Percentiles rank a stretch among this genome's conserved stretches.
These are phyloP conservation scores for Paralichthys olivaceus DNA, from an alignment of 2,113 vertebrate genomes.

Conservation along the genomic window DNA sequence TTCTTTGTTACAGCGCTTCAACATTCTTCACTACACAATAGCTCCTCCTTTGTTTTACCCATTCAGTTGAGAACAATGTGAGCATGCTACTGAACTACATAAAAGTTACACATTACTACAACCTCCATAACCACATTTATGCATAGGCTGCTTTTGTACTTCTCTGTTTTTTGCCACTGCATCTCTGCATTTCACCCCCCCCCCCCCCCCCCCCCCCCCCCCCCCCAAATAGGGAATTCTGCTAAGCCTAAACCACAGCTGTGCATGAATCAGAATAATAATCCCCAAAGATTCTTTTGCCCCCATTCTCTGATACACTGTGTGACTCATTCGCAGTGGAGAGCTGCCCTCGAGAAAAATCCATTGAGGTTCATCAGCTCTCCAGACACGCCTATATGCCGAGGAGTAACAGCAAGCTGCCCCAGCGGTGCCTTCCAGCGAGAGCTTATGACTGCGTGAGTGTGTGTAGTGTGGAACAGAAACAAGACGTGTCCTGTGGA, in stretches of 20 bases:
- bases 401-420: constrained; percentile 52
- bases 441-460: constrained; percentile 34
- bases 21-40: constrained; percentile 33
- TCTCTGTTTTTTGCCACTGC: constrained; percentile 13
- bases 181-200: constrained; percentile 32
- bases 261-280: constrained; percentile 75
- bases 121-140: not conserved
- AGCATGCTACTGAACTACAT: constrained; percentile 10
- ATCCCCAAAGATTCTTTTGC: constrained; percentile 72
- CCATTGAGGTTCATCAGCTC: constrained; percentile 63
- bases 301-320: constrained; percentile 60
- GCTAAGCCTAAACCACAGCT: constrained; percentile 68
- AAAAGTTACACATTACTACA: constrained; percentile 15
- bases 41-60: constrained; percentile 33
- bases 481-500: constrained; percentile 64
- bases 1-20: constrained; percentile 40
- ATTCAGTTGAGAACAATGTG: constrained; percentile 24
- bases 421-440: constrained; percentile 47
- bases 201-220: constrained; percentile 28
- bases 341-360: constrained; percentile 62
- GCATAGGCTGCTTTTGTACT: not conserved
- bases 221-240: constrained; percentile 55
- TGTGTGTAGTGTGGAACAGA: constrained; percentile 21
- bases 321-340: constrained; percentile 69
- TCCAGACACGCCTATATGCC: constrained; percentile 63